A percentile compares a stretch with the other conserved stretches of the same genome.
These are phyloP conservation scores for Hydrophis major DNA, from an alignment of 2,797 vertebrate species.

Conservation along the genomic window DNA sequence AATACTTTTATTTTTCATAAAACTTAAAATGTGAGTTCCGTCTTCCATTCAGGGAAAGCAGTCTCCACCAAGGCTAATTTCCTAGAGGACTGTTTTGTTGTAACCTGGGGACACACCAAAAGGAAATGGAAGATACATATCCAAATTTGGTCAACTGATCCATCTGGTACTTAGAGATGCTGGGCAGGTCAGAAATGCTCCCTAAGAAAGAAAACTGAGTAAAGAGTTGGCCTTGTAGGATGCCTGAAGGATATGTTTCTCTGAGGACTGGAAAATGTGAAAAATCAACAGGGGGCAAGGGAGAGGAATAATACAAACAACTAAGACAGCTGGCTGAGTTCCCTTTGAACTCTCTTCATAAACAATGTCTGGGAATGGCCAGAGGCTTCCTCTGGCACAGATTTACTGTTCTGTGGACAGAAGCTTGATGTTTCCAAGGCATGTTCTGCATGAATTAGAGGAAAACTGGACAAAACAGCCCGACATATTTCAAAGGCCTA, in stretches of 20 bases:
- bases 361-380: conserved; percentile 66
- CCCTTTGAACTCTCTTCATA: conserved; percentile 61
- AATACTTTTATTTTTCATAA: neutral
- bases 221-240: neutral
- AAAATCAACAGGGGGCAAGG: neutral
- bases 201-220: neutral
- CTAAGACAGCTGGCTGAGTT: conserved; percentile 53
- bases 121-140: conserved; percentile 42
- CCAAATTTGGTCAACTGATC: conserved; percentile 38
- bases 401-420: conserved; percentile 51
- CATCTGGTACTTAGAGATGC: neutral
- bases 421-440: conserved; percentile 58
- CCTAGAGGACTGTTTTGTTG: conserved; percentile 25
- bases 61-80: neutral
- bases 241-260: conserved; percentile 32
- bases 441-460: conserved; percentile 37
- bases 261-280: conserved; percentile 44
- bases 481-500: conserved; percentile 32
- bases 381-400: conserved; percentile 54
- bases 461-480: conserved; percentile 40
- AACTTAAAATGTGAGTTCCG: neutral
- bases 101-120: neutral
- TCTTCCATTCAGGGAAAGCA: neutral
- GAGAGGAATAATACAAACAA: conserved; percentile 62
- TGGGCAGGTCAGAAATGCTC: neutral